A percentile compares a stretch with the other conserved stretches of the same genome.
Evolutionary conservation across 2,113 vertebrate genomes (phyloP).

Genomic region (Mesembrinibis cayennensis): DNA sequence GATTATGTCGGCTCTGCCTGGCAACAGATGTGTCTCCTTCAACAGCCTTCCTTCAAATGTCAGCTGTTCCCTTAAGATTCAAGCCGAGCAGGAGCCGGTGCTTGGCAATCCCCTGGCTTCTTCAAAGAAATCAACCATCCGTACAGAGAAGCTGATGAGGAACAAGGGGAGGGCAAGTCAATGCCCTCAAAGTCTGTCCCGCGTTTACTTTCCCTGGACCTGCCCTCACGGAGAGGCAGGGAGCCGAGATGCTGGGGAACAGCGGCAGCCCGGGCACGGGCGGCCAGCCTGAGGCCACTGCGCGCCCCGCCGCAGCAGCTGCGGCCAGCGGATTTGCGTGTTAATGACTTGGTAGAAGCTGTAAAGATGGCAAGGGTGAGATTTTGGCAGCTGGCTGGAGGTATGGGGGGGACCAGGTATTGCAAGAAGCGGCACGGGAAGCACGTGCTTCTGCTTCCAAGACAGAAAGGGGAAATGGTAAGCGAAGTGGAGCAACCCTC

Average conservation of each 20-base stretch:
- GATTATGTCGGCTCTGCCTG: neutral
- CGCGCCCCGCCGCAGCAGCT: neutral
- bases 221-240: neutral
- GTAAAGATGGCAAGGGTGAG: neutral
- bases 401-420: neutral
- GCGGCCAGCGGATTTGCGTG: too few relatives aligned
- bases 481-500: neutral
- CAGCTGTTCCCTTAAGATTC: neutral
- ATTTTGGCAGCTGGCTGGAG: neutral
- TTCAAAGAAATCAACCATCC: neutral
- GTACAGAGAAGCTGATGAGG: neutral
- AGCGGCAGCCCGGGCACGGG: too few relatives aligned
- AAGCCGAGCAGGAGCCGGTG: neutral
- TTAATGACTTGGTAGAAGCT: neutral
- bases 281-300: accelerated
- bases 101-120: neutral
- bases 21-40: neutral
- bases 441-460: neutral
- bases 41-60: neutral
- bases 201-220: neutral
- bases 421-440: accelerated
- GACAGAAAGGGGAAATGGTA: neutral
- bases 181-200: accelerated
- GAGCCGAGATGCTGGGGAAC: neutral
- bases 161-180: neutral